Evolutionary conservation across 2,113 vertebrate genomes (phyloP).

Genomic region (Fulmarus glacialis): DNA sequence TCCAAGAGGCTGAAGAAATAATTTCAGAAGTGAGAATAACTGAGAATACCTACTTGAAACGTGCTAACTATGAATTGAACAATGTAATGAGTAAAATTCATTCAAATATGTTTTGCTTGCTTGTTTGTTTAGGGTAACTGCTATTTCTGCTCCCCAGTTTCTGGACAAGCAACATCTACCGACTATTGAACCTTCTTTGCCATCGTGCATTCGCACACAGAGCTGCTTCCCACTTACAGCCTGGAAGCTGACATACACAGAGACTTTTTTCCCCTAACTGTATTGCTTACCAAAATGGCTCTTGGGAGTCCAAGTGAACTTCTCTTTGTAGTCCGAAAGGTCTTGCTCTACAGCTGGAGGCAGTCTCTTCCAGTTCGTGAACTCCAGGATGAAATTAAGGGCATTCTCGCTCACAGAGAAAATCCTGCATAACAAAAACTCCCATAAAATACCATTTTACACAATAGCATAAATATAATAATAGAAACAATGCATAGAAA

Average conservation of each 20-base stretch:
- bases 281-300: conserved; percentile 36
- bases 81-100: background rate
- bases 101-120: background rate
- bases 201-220: background rate
- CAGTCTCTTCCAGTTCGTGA: conserved; percentile 54
- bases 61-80: rapidly evolving
- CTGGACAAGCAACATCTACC: background rate
- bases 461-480: background rate
- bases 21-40: background rate
- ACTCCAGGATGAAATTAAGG: conserved; percentile 50
- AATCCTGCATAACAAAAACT: background rate
- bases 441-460: background rate
- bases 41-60: background rate
- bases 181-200: background rate
- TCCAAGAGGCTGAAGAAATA: background rate
- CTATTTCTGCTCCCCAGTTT: background rate
- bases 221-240: background rate
- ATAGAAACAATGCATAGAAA: background rate
- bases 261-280: background rate
- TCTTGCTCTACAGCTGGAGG: conserved; percentile 6
- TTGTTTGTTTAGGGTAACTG: background rate
- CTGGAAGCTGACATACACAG: background rate
- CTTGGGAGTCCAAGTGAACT: conserved; percentile 7
- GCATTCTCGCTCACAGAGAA: background rate
- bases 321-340: conserved; percentile 16